A percentile compares a stretch with the other conserved stretches of the same genome.
These are phyloP conservation scores for Volucella inflata DNA, from an alignment of 2,888 invertebrate genomes.

Conservation along the genomic window DNA sequence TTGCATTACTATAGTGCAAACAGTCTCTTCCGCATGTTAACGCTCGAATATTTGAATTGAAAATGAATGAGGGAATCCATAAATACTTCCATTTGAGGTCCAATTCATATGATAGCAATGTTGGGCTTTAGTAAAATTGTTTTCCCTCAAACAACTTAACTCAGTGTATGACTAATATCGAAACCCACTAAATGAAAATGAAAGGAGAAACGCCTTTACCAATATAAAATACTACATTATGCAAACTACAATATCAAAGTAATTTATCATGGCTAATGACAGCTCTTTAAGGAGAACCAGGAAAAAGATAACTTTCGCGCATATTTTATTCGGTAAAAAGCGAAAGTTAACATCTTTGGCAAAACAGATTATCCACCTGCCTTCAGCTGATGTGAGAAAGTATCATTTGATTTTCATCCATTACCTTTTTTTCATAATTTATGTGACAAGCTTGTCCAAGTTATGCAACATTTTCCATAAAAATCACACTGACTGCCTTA, in stretches of 20 bases:
- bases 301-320: background rate
- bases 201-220: no score
- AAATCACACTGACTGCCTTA: constrained; percentile 7
- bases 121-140: no score
- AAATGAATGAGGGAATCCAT: no score
- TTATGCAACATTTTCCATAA: constrained; percentile 30
- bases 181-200: no score
- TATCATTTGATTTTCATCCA: background rate
- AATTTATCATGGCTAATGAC: background rate
- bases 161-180: no score
- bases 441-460: constrained; percentile 12
- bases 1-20: no score
- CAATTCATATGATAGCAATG: no score
- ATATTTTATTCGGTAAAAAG: background rate
- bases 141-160: no score
- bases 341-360: constrained; percentile 33
- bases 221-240: background rate
- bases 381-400: constrained; percentile 24
- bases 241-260: constrained; percentile 2
- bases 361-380: background rate
- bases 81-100: no score
- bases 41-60: no score
- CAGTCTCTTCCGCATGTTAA: no score
- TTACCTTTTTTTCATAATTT: constrained; percentile 31
- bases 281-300: background rate